phyloP scores from a whole-genome alignment of 1,140 invertebrate species.

The Periplaneta americana region DNA sequence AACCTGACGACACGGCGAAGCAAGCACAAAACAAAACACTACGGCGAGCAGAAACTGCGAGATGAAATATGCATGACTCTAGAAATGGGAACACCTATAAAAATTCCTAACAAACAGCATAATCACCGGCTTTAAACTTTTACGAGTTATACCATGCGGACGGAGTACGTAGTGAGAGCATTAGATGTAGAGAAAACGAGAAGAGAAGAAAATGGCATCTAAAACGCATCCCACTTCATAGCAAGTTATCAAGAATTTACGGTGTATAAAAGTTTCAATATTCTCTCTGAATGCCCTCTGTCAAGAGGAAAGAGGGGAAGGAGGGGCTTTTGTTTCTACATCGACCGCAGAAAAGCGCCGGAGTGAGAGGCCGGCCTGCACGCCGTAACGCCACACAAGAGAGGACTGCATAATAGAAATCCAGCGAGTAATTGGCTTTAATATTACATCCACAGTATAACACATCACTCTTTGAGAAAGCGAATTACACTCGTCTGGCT shows the following conservation, averaged over 20 bases:
- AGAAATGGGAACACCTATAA: constrained; percentile 7
- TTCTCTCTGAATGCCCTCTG: not conserved
- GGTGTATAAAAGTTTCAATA: constrained; percentile 3
- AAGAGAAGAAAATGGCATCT: not conserved
- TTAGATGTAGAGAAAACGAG: not conserved
- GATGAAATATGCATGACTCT: constrained; percentile 13
- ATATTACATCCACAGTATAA: not conserved
- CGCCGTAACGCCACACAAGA: not conserved
- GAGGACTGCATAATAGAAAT: not conserved
- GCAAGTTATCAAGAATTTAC: constrained; percentile 7
- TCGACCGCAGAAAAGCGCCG: not conserved
- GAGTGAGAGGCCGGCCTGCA: not conserved
- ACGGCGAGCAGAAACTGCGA: not conserved
- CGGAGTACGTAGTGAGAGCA: not conserved
- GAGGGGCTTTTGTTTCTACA: not conserved
- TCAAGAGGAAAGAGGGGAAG: not conserved
- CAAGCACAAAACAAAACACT: not conserved
- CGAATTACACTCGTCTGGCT: not conserved
- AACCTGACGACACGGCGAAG: not conserved
- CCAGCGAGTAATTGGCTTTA: not conserved
- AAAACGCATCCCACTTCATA: not conserved
- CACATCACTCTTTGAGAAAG: too few species aligned
- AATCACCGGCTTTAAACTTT: constrained; percentile 14
- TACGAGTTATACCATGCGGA: not conserved
- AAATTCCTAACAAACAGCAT: constrained; percentile 14